A percentile compares a stretch with the other conserved stretches of the same genome.
Evolutionary conservation across 2,113 vertebrate species (phyloP).

Genomic region (Percina caprodes): DNA sequence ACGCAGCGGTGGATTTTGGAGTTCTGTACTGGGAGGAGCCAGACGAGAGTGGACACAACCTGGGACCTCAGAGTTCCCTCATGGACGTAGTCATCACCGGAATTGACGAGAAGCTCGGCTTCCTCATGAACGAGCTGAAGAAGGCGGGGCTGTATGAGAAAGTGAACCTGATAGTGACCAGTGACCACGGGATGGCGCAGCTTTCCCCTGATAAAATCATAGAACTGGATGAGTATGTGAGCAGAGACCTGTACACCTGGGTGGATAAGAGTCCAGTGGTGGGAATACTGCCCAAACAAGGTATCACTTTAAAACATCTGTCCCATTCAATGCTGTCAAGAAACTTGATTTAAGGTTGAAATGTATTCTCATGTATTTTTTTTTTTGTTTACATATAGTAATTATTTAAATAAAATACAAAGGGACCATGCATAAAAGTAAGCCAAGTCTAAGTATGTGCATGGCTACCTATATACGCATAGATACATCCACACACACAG

Average conservation of each 20-base stretch:
- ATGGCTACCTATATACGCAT: too few relatives aligned
- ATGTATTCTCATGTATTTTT: neutral
- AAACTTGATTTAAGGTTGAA: too few relatives aligned
- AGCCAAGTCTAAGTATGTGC: too few relatives aligned
- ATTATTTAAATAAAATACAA: too few relatives aligned
- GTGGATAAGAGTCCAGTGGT: slow-evolving; percentile 90
- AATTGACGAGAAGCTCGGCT: slow-evolving; percentile 90
- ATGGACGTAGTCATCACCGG: slow-evolving; percentile 87
- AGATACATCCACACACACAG: too few relatives aligned
- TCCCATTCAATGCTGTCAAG: neutral
- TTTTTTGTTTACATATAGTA: too few relatives aligned
- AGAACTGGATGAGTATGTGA: slow-evolving; percentile 89
- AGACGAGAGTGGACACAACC: slow-evolving; percentile 87
- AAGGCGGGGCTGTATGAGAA: slow-evolving; percentile 84
- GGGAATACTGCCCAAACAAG: slow-evolving; percentile 90
- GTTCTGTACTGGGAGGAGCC: slow-evolving; percentile 95
- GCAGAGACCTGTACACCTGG: slow-evolving; percentile 86
- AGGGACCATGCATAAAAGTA: too few relatives aligned
- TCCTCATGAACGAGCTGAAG: slow-evolving; percentile 88
- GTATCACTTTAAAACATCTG: slow-evolving; percentile 73
- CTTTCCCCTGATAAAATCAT: slow-evolving; percentile 87
- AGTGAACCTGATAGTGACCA: slow-evolving; percentile 91
- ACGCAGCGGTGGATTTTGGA: slow-evolving; percentile 89
- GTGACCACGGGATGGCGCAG: slow-evolving; percentile 94
- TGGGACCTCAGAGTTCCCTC: slow-evolving; percentile 88